Evolutionary conservation across 2,797 vertebrate species (phyloP).

Genomic region (Threskiornis aethiopicus): DNA sequence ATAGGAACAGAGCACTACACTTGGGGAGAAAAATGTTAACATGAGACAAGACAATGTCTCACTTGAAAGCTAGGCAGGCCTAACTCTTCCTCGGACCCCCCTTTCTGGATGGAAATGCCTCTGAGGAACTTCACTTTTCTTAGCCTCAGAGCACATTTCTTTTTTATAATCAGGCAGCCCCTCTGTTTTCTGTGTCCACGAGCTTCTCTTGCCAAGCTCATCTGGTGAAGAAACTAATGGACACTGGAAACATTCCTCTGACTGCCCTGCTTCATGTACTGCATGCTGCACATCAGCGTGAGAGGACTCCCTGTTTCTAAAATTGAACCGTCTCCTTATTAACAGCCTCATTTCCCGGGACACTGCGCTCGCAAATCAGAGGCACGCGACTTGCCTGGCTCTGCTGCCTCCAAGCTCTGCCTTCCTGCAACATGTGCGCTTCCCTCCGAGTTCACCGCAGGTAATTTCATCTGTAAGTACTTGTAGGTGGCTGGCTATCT

Average conservation of each 20-base stretch:
- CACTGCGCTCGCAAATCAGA: constrained; percentile 4
- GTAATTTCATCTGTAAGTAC: not conserved
- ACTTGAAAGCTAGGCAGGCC: not conserved
- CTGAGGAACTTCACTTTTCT: not conserved
- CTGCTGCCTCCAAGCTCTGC: not conserved
- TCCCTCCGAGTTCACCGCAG: not conserved
- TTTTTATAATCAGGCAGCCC: not conserved
- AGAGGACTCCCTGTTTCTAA: constrained; percentile 25
- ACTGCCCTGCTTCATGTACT: not conserved
- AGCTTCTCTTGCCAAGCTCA: not conserved
- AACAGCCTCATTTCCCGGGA: not conserved
- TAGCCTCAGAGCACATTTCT: not conserved
- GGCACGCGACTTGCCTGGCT: not conserved
- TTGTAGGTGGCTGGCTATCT: not conserved
- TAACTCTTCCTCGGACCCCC: not conserved
- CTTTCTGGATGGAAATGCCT: not conserved
- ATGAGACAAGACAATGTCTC: not conserved
- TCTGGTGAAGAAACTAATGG: not conserved
- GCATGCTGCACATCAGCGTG: not conserved
- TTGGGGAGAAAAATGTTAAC: not conserved
- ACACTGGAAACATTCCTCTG: not conserved
- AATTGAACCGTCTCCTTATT: constrained; percentile 16
- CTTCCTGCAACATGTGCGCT: not conserved
- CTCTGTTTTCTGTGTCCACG: not conserved
- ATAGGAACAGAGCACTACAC: not conserved